A percentile compares a stretch with the other conserved stretches of the same genome.
Conservation (phyloP, 2,797 vertebrate genomes). For the Uromys caudimaculatus region DNA sequence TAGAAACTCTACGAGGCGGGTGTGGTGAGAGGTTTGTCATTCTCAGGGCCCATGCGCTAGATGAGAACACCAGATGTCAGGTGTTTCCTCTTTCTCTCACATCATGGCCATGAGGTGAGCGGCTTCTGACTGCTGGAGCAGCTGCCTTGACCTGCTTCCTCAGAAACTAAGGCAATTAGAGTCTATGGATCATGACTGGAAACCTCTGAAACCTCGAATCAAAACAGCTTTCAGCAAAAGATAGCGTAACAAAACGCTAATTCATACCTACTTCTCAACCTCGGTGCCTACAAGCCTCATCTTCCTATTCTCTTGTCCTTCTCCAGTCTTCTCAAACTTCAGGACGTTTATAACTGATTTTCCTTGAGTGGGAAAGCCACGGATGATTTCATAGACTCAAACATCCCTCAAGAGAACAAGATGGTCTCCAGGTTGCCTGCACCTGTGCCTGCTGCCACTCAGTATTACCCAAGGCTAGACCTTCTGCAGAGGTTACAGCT, state of each 20-base stretch:
- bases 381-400: not conserved
- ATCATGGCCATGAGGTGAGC: not conserved
- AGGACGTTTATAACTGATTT: not conserved
- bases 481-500: fast-evolving
- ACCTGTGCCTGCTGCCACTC: not conserved
- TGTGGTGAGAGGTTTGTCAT: too few relatives aligned
- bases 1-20: too few relatives aligned
- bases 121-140: too few relatives aligned
- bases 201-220: too few relatives aligned
- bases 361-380: not conserved
- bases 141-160: not conserved
- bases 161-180: fast-evolving
- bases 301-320: not conserved
- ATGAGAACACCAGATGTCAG: too few relatives aligned
- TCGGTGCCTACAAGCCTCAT: too few relatives aligned
- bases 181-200: too few relatives aligned
- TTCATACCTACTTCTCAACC: too few relatives aligned
- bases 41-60: fast-evolving
- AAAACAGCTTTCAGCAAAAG: not conserved
- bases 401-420: not conserved
- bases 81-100: not conserved
- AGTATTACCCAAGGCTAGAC: fast-evolving
- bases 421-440: too few relatives aligned
- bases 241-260: not conserved
- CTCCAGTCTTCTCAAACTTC: not conserved